Percentiles rank a stretch among this genome's conserved stretches.
These are phyloP conservation scores for Ondatra zibethicus DNA, from an alignment of 2,113 vertebrate genomes.

Conservation along the genomic window DNA sequence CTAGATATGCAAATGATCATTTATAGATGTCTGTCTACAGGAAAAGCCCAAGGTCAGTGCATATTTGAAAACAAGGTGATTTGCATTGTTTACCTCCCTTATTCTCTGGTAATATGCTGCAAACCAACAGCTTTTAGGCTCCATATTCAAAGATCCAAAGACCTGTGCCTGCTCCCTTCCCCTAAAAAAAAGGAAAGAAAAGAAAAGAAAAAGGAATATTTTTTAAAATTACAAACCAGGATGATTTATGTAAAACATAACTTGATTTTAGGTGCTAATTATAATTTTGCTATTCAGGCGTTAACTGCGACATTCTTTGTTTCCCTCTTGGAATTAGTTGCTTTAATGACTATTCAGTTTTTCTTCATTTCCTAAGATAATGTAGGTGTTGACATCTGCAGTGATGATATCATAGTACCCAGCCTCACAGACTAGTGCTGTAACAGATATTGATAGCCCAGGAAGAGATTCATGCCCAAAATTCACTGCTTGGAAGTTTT, in stretches of 20 bases:
- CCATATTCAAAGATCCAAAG: background rate
- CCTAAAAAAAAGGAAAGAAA: no score
- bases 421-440: background rate
- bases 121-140: background rate
- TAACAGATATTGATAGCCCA: background rate
- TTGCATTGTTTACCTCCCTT: background rate
- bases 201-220: background rate
- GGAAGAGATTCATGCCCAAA: background rate
- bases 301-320: background rate
- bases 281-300: background rate
- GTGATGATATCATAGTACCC: background rate
- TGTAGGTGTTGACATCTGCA: background rate
- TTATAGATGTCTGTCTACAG: constrained; percentile 96
- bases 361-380: background rate
- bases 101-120: background rate
- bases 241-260: background rate
- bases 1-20: constrained; percentile 99
- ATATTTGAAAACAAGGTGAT: background rate
- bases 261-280: background rate
- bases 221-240: constrained; percentile 2
- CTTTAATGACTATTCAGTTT: background rate
- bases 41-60: constrained; percentile 90
- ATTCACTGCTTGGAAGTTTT: background rate
- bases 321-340: background rate
- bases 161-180: background rate